Evolutionary conservation across 2,888 invertebrate species (phyloP).

Genomic region (Philhelius pedissequus): DNA sequence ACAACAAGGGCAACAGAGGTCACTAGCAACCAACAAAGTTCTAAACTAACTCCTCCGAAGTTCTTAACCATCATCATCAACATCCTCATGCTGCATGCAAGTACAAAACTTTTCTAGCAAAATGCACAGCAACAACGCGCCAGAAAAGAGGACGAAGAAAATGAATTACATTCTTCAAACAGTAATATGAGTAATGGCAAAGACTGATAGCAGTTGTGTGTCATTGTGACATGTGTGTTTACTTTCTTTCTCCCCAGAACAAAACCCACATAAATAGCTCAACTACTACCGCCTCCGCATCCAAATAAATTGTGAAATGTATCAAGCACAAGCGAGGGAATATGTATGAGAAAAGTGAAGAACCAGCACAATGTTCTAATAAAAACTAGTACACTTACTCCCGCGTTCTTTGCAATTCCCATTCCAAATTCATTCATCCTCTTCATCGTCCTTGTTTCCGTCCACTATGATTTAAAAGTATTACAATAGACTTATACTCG

Average conservation of each 20-base stretch:
- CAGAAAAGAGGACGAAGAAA: constrained; percentile 41
- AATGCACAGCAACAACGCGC: neutral
- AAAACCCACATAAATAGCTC: neutral
- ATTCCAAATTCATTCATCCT: neutral
- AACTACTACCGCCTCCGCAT: constrained; percentile 29
- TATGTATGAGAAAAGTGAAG: neutral
- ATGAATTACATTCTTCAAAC: constrained; percentile 66
- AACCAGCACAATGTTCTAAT: constrained; percentile 24
- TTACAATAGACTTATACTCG: constrained; percentile 19
- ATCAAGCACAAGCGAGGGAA: constrained; percentile 7
- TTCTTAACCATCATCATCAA: neutral
- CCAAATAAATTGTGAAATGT: constrained; percentile 51
- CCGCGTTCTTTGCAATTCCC: neutral
- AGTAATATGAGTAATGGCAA: constrained; percentile 66
- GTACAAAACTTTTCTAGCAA: neutral
- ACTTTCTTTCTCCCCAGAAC: constrained; percentile 11
- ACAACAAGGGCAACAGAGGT: neutral
- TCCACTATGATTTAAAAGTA: neutral
- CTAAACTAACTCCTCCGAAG: neutral
- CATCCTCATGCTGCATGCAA: neutral
- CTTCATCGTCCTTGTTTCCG: neutral
- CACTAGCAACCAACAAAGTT: neutral
- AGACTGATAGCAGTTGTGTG: constrained; percentile 57
- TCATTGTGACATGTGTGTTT: constrained; percentile 56
- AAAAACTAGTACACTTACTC: neutral